Evolutionary conservation across 2,113 vertebrate genomes (phyloP).

Genomic region (Gallinago paraguaiae): DNA sequence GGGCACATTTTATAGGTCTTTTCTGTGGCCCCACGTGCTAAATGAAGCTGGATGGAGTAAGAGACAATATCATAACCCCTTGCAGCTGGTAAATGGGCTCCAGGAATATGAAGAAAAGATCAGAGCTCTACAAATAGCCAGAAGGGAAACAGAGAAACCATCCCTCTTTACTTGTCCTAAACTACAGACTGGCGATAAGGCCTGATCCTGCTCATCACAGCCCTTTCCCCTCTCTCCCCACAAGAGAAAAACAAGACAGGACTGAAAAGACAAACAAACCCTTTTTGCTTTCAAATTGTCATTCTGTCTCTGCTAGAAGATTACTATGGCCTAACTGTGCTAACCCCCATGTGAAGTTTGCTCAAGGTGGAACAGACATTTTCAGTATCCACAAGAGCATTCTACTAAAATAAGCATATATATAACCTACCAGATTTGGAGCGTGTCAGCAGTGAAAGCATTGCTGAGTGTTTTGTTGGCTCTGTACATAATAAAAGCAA

Average conservation of each 20-base stretch:
- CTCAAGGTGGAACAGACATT: neutral
- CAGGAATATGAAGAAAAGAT: neutral
- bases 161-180: neutral
- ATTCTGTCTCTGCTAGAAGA: neutral
- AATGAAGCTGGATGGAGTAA: neutral
- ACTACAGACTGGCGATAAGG: neutral
- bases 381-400: neutral
- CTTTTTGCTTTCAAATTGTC: neutral
- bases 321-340: neutral
- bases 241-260: neutral
- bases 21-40: accelerated
- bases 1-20: neutral
- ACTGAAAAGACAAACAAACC: neutral
- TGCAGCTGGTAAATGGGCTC: neutral
- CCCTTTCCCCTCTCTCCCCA: neutral
- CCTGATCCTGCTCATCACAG: neutral
- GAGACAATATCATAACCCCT: neutral
- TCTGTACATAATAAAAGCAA: neutral
- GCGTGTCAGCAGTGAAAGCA: neutral
- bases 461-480: neutral
- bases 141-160: neutral
- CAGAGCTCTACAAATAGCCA: neutral
- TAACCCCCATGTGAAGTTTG: neutral
- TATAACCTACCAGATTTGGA: neutral
- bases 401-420: neutral